Conservation (phyloP, 2,888 invertebrate species). For the Auanema freiburgensis region DNA sequence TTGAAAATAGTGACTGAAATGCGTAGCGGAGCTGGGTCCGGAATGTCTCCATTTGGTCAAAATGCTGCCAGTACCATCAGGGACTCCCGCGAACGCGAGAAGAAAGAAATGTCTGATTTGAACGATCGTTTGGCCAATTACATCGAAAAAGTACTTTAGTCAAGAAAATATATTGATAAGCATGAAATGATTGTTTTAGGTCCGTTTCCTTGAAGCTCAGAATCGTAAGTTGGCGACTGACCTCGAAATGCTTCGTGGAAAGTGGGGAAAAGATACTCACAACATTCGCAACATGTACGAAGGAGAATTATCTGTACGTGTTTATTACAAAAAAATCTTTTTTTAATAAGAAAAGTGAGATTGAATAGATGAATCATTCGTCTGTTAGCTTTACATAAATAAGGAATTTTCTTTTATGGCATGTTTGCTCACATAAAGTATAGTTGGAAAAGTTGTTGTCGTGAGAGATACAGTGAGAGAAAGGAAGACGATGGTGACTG, state of each 20-base stretch:
- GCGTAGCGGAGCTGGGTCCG: constrained; percentile 36
- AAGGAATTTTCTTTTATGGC: too few species aligned
- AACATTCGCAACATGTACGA: constrained; percentile 51
- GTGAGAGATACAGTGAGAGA: constrained; percentile 18
- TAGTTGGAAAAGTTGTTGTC: not conserved
- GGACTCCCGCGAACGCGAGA: constrained; percentile 66
- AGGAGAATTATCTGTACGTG: constrained; percentile 40
- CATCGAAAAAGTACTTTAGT: constrained; percentile 66
- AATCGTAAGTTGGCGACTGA: constrained; percentile 57
- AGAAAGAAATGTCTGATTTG: constrained; percentile 68
- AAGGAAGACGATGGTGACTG: not conserved
- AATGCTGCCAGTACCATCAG: constrained; percentile 65
- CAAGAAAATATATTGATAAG: not conserved
- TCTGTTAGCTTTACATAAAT: too few species aligned
- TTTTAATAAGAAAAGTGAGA: not conserved
- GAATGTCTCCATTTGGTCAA: constrained; percentile 49
- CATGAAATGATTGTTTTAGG: constrained; percentile 24
- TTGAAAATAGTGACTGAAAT: constrained; percentile 58
- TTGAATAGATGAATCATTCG: too few species aligned
- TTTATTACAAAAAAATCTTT: not conserved
- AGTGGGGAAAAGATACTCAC: constrained; percentile 58
- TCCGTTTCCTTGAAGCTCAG: constrained; percentile 63
- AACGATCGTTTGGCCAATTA: constrained; percentile 69
- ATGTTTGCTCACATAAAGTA: not conserved
- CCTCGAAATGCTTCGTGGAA: constrained; percentile 49